Percentiles rank a stretch among this genome's conserved stretches.
Conservation (phyloP, 2,113 vertebrate species). For the Odocoileus hemionus region DNA sequence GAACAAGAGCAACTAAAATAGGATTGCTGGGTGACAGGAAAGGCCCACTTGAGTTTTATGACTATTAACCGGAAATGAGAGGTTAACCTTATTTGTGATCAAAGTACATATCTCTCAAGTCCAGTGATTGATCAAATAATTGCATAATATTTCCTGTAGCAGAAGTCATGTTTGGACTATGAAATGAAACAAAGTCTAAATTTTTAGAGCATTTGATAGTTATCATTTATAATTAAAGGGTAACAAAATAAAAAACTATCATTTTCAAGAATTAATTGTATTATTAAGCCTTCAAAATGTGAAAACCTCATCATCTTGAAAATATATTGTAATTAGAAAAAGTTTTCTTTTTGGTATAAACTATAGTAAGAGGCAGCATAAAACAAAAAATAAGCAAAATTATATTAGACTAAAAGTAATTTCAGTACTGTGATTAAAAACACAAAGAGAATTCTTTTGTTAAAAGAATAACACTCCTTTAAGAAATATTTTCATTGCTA, state of each 20-base stretch:
- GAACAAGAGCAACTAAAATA: neutral
- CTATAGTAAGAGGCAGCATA: neutral
- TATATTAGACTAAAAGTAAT: neutral
- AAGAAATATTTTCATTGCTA: neutral
- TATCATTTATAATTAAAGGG: neutral
- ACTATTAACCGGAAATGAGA: neutral
- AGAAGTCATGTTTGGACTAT: neutral
- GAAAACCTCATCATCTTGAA: neutral
- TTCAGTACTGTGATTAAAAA: neutral
- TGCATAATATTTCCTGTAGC: neutral
- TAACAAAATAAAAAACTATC: neutral
- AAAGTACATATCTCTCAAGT: neutral
- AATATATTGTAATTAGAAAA: neutral
- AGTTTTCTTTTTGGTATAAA: neutral
- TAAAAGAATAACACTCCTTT: neutral
- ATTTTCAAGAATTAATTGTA: neutral
- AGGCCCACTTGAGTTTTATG: neutral
- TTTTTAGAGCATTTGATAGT: neutral
- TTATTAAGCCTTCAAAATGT: neutral
- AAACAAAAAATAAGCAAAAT: neutral
- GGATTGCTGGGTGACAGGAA: neutral
- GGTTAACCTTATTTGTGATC: neutral
- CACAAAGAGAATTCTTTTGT: neutral
- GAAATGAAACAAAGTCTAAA: neutral
- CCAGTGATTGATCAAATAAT: neutral